Evolutionary conservation across 2,113 vertebrate species (phyloP).

Genomic region (Tichodroma muraria): DNA sequence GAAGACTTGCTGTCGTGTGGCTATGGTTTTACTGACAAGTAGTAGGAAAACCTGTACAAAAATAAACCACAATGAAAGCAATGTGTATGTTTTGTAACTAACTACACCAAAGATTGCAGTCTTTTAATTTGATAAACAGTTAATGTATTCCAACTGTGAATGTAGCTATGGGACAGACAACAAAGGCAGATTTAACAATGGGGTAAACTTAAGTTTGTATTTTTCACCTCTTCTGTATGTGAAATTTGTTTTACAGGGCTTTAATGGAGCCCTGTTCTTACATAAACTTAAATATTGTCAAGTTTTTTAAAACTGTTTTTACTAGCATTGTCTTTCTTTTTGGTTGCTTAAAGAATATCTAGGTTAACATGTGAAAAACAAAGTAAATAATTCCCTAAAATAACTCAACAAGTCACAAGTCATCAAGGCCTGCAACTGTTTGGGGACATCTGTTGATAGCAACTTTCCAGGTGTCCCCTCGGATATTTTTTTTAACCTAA

Average conservation of each 20-base stretch:
- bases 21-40: neutral
- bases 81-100: neutral
- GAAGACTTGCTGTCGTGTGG: neutral
- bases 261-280: neutral
- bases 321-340: neutral
- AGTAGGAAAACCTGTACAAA: neutral
- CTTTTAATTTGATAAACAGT: neutral
- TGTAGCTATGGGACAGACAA: neutral
- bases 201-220: neutral
- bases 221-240: neutral
- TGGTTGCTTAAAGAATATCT: neutral
- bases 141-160: neutral
- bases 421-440: neutral
- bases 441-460: neutral
- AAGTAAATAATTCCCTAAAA: neutral
- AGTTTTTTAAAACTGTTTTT: neutral
- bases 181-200: neutral
- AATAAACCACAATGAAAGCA: neutral
- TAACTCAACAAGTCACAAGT: neutral
- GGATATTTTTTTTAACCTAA: neutral
- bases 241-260: neutral
- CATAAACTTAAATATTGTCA: neutral
- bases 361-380: neutral
- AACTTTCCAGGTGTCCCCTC: neutral
- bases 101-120: neutral